Conservation (phyloP, 2,888 invertebrate genomes). For the Drosophila recens region DNA sequence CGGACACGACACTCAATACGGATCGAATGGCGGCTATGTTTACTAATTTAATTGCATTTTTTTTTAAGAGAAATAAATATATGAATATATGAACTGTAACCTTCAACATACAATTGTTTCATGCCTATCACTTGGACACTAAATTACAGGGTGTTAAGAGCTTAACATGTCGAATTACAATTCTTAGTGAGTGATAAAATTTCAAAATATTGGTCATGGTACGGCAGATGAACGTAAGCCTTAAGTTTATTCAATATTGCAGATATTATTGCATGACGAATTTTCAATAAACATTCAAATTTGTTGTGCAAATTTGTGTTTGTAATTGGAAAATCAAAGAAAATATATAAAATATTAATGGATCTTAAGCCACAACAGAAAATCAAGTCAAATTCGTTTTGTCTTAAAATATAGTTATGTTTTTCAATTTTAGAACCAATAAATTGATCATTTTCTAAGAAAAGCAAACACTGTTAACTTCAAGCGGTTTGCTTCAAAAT, state of each 20-base stretch:
- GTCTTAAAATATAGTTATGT: too few relatives aligned
- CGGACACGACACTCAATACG: slow-evolving; percentile 79
- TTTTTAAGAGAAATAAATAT: neutral
- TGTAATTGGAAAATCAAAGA: too few relatives aligned
- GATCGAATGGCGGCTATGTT: slow-evolving; percentile 82
- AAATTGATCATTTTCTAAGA: too few relatives aligned
- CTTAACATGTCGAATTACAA: slow-evolving; percentile 4
- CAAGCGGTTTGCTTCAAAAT: neutral
- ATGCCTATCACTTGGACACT: neutral
- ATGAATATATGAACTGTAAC: neutral
- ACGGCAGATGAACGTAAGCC: neutral
- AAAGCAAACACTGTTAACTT: too few relatives aligned
- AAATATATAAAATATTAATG: too few relatives aligned
- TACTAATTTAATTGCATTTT: slow-evolving; percentile 62
- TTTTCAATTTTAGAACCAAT: too few relatives aligned
- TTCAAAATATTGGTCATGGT: neutral
- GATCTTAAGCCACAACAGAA: too few relatives aligned
- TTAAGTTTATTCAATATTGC: too few relatives aligned
- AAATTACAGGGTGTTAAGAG: slow-evolving; percentile 12
- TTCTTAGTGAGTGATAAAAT: slow-evolving; percentile 5
- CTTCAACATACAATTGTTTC: neutral
- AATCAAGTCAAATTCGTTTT: too few relatives aligned
- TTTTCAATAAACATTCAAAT: neutral
- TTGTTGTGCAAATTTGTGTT: neutral
- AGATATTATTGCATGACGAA: neutral